Conservation (phyloP, 2,888 invertebrate species). For the Cerceris ruficornis region DNA sequence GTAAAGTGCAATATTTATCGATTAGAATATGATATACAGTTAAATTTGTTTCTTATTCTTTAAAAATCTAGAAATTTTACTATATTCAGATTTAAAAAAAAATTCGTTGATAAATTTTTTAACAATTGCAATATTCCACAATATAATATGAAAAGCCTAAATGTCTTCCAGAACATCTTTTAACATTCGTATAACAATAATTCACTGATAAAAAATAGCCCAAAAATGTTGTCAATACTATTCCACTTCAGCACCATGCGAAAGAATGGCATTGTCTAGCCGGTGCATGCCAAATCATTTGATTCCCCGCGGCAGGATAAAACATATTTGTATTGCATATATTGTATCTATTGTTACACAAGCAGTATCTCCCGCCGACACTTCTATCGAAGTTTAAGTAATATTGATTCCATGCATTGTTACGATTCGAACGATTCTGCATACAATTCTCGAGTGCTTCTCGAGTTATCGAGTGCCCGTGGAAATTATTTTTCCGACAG, state of each 20-base stretch:
- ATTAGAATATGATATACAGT: too few species aligned
- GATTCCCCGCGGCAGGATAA: not conserved
- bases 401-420: slow-evolving; percentile 19
- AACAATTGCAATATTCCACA: too few species aligned
- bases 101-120: too few species aligned
- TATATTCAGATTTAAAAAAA: too few species aligned
- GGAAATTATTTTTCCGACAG: slow-evolving; percentile 18
- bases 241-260: slow-evolving; percentile 18
- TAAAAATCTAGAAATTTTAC: too few species aligned
- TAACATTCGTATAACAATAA: not conserved
- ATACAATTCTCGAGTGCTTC: slow-evolving; percentile 9
- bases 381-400: slow-evolving; percentile 19
- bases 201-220: not conserved
- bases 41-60: too few species aligned
- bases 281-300: not conserved
- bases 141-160: too few species aligned
- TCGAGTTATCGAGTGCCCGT: slow-evolving; percentile 4
- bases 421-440: slow-evolving; percentile 11
- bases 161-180: too few species aligned
- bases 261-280: slow-evolving; percentile 1
- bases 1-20: too few species aligned
- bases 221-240: not conserved
- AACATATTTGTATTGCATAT: not conserved
- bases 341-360: slow-evolving; percentile 3
- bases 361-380: not conserved